phyloP scores from a whole-genome alignment of 2,797 vertebrate species.

The Champsocephalus esox region DNA sequence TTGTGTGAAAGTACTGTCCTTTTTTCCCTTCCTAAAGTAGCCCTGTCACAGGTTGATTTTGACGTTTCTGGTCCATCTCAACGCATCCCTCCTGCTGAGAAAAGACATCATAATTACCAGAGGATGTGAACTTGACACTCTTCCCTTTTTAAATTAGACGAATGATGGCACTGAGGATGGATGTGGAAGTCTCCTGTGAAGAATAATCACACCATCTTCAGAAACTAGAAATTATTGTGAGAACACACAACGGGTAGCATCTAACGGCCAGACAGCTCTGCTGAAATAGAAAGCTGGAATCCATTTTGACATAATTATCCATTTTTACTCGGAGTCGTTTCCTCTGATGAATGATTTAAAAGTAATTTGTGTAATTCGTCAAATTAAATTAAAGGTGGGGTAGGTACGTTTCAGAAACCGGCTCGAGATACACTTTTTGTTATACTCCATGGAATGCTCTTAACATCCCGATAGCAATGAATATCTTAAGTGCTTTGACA shows the following conservation, averaged over 20 bases:
- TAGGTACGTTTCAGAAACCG: too few relatives aligned
- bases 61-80: constrained; percentile 47
- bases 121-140: constrained; percentile 72
- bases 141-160: constrained; percentile 60
- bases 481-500: too few relatives aligned
- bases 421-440: too few relatives aligned
- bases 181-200: constrained; percentile 63
- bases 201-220: constrained; percentile 64
- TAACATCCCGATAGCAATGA: too few relatives aligned
- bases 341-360: constrained; percentile 3
- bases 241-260: constrained; percentile 56
- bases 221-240: constrained; percentile 69
- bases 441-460: too few relatives aligned
- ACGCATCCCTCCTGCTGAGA: constrained; percentile 37
- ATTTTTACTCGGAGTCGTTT: not conserved
- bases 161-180: constrained; percentile 66
- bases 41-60: constrained; percentile 28
- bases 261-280: constrained; percentile 25
- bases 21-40: constrained; percentile 19
- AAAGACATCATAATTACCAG: constrained; percentile 64
- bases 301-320: constrained; percentile 37
- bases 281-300: constrained; percentile 25
- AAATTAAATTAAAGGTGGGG: not conserved
- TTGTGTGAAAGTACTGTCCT: not conserved
- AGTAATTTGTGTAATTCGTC: not conserved